Evolutionary conservation across 1,140 invertebrate genomes (phyloP).

Genomic region (Ooceraea biroi): DNA sequence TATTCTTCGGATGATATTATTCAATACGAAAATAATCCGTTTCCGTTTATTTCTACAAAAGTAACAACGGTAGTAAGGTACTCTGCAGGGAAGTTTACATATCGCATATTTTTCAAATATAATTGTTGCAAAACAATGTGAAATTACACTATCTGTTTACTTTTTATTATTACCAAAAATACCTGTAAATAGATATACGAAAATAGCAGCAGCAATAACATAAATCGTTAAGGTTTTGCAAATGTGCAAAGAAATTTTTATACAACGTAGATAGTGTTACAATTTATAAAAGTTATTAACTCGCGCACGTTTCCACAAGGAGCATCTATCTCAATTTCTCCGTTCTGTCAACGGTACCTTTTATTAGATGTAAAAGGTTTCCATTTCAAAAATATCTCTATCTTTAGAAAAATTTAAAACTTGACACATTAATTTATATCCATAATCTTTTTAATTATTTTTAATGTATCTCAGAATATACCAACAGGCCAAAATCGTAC

Average conservation of each 20-base stretch:
- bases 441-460: too few species aligned
- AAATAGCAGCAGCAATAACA: not conserved
- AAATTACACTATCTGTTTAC: not conserved
- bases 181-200: not conserved
- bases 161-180: not conserved
- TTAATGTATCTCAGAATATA: too few species aligned
- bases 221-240: not conserved
- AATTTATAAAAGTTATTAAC: conserved; percentile 1
- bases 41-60: conserved; percentile 1
- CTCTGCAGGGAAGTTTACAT: not conserved
- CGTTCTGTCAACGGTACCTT: not conserved
- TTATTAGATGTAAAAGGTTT: not conserved
- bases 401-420: not conserved
- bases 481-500: too few species aligned
- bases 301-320: not conserved
- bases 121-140: not conserved
- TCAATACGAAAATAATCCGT: not conserved
- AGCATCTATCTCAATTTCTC: too few species aligned
- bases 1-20: not conserved
- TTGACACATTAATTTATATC: not conserved
- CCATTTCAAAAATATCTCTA: not conserved
- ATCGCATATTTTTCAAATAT: not conserved
- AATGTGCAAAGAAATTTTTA: not conserved
- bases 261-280: not conserved
- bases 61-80: not conserved